These are phyloP conservation scores for Melanotaenia maccullochi DNA, from an alignment of 2,797 vertebrate genomes.

Conservation along the genomic window DNA sequence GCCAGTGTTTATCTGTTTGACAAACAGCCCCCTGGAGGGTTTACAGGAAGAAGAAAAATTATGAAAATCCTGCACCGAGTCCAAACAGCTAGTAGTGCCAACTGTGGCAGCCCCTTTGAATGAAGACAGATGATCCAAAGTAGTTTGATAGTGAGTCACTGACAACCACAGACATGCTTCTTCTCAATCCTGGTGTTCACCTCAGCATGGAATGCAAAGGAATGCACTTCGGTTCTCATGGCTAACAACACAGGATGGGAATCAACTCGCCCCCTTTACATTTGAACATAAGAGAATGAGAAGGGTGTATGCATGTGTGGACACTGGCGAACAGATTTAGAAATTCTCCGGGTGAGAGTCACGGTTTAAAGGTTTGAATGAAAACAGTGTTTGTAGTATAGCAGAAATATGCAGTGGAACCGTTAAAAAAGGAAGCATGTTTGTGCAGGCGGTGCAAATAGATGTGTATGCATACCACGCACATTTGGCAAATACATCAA, in stretches of 20 bases:
- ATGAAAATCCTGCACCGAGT: constrained; percentile 17
- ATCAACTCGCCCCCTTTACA: constrained; percentile 59
- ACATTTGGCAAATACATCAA: not conserved
- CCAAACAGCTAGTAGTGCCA: constrained; percentile 5
- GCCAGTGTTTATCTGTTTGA: constrained; percentile 7
- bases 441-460: constrained; percentile 44
- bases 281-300: constrained; percentile 27
- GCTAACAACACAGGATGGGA: constrained; percentile 66
- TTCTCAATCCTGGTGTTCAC: constrained; percentile 63
- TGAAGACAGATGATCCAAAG: constrained; percentile 65
- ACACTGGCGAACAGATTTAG: constrained; percentile 22
- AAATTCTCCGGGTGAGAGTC: constrained; percentile 39
- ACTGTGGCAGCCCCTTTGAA: constrained; percentile 51
- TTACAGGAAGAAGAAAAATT: constrained; percentile 32
- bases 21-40: constrained; percentile 1
- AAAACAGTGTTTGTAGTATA: constrained; percentile 32
- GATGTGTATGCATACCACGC: constrained; percentile 10
- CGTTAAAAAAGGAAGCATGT: constrained; percentile 55
- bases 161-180: constrained; percentile 72
- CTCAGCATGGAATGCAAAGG: constrained; percentile 66
- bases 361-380: constrained; percentile 25
- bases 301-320: constrained; percentile 16
- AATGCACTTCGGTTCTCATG: constrained; percentile 59
- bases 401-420: constrained; percentile 64
- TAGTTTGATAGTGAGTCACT: constrained; percentile 63